phyloP scores from a whole-genome alignment of 2,113 vertebrate genomes.

The Pterocles burchelli region DNA sequence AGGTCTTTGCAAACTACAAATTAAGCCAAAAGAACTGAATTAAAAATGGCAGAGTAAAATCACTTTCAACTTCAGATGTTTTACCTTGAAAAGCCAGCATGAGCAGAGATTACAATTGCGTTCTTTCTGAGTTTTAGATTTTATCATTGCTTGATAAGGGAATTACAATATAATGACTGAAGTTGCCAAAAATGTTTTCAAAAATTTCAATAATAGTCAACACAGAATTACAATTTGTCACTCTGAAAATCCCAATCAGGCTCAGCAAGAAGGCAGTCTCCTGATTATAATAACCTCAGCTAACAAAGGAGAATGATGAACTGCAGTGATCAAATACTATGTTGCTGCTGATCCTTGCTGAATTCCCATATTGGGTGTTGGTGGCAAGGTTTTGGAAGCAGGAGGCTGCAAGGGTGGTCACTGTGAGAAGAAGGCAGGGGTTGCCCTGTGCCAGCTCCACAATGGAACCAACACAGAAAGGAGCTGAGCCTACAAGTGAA shows the following conservation, averaged over 20 bases:
- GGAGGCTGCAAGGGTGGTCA: background rate
- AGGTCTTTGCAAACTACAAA: background rate
- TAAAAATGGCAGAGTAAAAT: background rate
- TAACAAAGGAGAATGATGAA: background rate
- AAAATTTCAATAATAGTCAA: background rate
- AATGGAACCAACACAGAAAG: background rate
- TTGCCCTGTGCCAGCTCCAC: background rate
- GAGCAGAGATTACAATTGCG: background rate
- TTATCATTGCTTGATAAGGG: background rate
- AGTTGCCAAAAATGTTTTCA: background rate
- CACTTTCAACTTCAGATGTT: background rate
- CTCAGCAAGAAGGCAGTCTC: background rate
- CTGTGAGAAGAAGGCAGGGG: background rate
- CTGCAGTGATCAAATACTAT: background rate
- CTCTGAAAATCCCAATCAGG: background rate
- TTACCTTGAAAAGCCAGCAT: background rate
- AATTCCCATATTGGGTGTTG: background rate
- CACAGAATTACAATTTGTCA: background rate
- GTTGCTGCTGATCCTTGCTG: background rate
- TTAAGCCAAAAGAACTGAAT: background rate
- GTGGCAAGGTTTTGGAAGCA: background rate
- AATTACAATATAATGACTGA: background rate
- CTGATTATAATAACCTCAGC: background rate
- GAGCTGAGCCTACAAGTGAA: background rate
- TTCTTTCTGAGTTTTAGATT: background rate